Evolutionary conservation across 2,113 vertebrate genomes (phyloP), one percentile per base, ranked within the genome.

Genomic region (Noturus placidus): DNA sequence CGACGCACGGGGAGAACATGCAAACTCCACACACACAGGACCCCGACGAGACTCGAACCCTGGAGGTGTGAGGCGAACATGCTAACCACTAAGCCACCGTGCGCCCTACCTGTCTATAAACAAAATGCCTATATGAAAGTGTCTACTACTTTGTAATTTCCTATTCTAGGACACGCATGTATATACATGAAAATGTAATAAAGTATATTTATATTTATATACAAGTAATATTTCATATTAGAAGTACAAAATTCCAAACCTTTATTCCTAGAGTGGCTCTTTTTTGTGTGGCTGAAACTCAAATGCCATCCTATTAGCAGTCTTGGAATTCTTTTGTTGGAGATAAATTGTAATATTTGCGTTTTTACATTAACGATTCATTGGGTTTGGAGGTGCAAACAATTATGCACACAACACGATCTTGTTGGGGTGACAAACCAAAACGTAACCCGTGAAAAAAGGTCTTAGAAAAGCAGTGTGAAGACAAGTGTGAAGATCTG

Each of bases 401-500:
- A 10, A 3, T 50, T 50, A 8, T 10, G 46, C 46, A 50, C 46
- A 10, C 46, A 77, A 13, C 76, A 54, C n/a, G 10, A 33, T 56
- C 78, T 11, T 19, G n/a, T 56, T 11, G n/a, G 52, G 52, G 15
- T 2, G 1, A 13, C 30, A 14, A 59, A 25, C 6, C 20, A 22
- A 81, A 35, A 35, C 8, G 33, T 6, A 14, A 61, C 11, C 33
- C 79, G 27, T 42, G 9, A 13, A 30, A 15, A 4, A 50, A 59
- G 70, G 14, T 50, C 46, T 22, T 4, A 35, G 67, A 94, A 94
- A 93, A 93, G 90, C 87, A 89, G 67, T 50, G 46, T 10, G 46
- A 50, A 50, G 35, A 7, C 91, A 91, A 92, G 90, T 89, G 86
- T 89, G 91, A 91, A 93, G 93, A 95, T 94, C 94, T 95, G 94